Evolutionary conservation across 2,888 invertebrate species (phyloP).

Genomic region (Drosophila setosimentum): DNA sequence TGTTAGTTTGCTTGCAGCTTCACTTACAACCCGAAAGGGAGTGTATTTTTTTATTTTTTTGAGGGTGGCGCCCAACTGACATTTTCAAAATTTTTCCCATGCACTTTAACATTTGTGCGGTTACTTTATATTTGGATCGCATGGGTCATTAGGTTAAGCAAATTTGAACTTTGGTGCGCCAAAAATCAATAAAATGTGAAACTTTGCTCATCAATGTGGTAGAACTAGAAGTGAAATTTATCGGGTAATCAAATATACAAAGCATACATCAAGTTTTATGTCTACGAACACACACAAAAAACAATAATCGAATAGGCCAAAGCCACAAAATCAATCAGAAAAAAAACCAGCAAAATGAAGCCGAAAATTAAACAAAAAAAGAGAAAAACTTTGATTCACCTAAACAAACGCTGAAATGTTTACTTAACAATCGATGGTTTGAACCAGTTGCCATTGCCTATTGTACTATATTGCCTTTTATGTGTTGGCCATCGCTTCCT

Average conservation of each 20-base stretch:
- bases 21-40: slow-evolving; percentile 22
- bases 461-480: slow-evolving; percentile 26
- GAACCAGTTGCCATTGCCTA: slow-evolving; percentile 7
- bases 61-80: slow-evolving; percentile 49
- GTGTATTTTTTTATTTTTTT: neutral
- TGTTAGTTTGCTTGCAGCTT: slow-evolving; percentile 65
- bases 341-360: slow-evolving; percentile 21
- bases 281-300: neutral
- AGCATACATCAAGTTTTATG: slow-evolving; percentile 33
- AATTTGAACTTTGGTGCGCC: slow-evolving; percentile 22
- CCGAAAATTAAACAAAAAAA: slow-evolving; percentile 45
- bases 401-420: slow-evolving; percentile 56
- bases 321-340: slow-evolving; percentile 42
- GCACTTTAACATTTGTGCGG: slow-evolving; percentile 49
- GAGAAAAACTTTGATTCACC: slow-evolving; percentile 45
- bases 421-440: slow-evolving; percentile 59
- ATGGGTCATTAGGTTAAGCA: slow-evolving; percentile 63
- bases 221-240: slow-evolving; percentile 26
- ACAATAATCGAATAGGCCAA: slow-evolving; percentile 29
- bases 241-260: slow-evolving; percentile 49
- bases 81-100: slow-evolving; percentile 53
- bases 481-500: slow-evolving; percentile 48
- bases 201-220: slow-evolving; percentile 5
- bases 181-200: slow-evolving; percentile 42
- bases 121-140: slow-evolving; percentile 33